Percentiles rank a stretch among this genome's conserved stretches.
phyloP scores from a whole-genome alignment of 2,113 vertebrate genomes.

The Pleuronectes platessa region DNA sequence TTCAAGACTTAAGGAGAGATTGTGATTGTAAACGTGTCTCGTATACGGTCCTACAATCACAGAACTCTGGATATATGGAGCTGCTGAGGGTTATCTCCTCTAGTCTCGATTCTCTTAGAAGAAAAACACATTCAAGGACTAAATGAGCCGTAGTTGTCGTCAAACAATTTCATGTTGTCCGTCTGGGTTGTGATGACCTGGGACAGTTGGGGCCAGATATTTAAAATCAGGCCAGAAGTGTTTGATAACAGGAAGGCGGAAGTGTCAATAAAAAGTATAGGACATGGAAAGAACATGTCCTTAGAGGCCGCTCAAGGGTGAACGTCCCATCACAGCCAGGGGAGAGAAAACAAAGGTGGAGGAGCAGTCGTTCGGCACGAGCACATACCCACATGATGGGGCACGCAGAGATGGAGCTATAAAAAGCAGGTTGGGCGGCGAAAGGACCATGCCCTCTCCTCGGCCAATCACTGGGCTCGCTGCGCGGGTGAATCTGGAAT shows the following conservation, averaged over 20 bases:
- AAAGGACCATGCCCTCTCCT: conserved; percentile 63
- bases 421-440: conserved; percentile 56
- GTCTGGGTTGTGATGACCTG: conserved; percentile 20
- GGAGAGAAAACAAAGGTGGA: background rate
- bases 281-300: background rate
- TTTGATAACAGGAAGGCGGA: conserved; percentile 2
- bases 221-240: background rate
- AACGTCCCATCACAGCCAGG: background rate
- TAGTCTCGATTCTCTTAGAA: too few species aligned
- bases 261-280: background rate
- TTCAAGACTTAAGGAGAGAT: background rate
- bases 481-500: conserved; percentile 20
- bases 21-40: too few species aligned
- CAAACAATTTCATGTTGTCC: background rate
- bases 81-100: background rate
- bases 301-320: background rate
- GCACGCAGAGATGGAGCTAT: conserved; percentile 41
- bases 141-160: background rate
- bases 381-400: conserved; percentile 14
- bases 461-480: conserved; percentile 63
- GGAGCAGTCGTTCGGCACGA: conserved; percentile 3
- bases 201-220: background rate
- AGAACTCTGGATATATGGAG: too few species aligned
- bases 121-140: background rate
- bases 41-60: too few species aligned